A percentile compares a stretch with the other conserved stretches of the same genome.
phyloP scores from a whole-genome alignment of 2,113 vertebrate genomes.

The Camelus dromedarius region DNA sequence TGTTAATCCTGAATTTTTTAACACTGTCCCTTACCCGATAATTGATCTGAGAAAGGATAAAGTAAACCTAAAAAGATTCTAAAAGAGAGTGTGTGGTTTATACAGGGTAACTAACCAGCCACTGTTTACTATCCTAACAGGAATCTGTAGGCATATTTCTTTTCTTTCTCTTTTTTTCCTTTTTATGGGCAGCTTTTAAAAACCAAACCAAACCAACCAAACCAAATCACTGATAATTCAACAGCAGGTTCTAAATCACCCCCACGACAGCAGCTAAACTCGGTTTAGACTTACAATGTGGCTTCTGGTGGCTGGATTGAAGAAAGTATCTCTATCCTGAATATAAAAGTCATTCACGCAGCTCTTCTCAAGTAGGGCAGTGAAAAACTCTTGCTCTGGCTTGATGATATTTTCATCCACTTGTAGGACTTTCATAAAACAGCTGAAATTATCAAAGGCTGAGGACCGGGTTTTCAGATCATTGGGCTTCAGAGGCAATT shows the following conservation, averaged over 20 bases:
- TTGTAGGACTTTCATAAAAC: slow-evolving; percentile 91
- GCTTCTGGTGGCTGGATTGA: slow-evolving; percentile 95
- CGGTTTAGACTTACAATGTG: slow-evolving; percentile 91
- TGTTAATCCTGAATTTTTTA: slow-evolving; percentile 95
- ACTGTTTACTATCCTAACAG: not conserved
- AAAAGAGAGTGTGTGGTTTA: not conserved
- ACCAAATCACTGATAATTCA: not conserved
- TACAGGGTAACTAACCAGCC: not conserved
- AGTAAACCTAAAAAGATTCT: slow-evolving; percentile 90
- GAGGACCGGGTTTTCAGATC: slow-evolving; percentile 89
- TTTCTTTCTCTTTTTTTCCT: not conserved
- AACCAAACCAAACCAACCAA: not conserved
- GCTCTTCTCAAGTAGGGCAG: slow-evolving; percentile 93
- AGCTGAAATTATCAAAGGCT: slow-evolving; percentile 86
- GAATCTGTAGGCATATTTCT: not conserved
- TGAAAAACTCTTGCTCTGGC: slow-evolving; percentile 93
- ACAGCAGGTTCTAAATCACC: not conserved
- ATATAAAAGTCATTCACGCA: slow-evolving; percentile 90
- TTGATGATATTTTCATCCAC: slow-evolving; percentile 91
- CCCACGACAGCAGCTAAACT: not conserved
- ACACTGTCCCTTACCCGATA: slow-evolving; percentile 90
- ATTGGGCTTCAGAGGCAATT: slow-evolving; percentile 92
- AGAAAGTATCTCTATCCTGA: slow-evolving; percentile 92
- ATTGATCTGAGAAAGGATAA: slow-evolving; percentile 93
- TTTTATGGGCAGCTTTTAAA: not conserved